Evolutionary conservation across 1,140 invertebrate species (phyloP).

Genomic region (Epicauta chinensis): DNA sequence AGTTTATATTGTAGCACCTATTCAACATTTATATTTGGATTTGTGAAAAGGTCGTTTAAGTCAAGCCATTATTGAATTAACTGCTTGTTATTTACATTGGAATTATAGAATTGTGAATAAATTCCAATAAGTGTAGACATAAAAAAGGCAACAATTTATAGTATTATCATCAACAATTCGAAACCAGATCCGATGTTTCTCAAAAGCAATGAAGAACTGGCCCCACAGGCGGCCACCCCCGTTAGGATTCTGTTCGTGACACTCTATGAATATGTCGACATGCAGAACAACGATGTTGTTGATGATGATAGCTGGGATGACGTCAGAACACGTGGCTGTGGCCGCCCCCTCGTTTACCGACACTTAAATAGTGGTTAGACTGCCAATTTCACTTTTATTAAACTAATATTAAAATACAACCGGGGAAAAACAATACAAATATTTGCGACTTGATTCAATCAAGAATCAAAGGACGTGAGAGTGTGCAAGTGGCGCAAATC

Average conservation of each 20-base stretch:
- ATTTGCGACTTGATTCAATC: no score
- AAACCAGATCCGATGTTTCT: background rate
- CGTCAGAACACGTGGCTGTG: constrained; percentile 17
- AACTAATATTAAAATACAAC: no score
- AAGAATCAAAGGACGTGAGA: no score
- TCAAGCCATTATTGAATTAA: constrained; percentile 13
- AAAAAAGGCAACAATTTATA: constrained; percentile 2
- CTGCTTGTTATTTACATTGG: constrained; percentile 8
- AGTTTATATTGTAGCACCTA: constrained; percentile 10
- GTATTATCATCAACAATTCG: background rate
- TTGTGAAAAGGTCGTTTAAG: constrained; percentile 14
- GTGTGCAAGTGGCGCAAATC: no score
- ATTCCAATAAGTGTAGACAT: constrained; percentile 1
- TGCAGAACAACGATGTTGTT: constrained; percentile 5
- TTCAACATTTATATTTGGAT: constrained; percentile 1
- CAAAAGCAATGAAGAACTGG: background rate
- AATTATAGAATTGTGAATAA: constrained; percentile 2
- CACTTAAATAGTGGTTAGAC: constrained; percentile 10
- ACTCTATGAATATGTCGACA: constrained; percentile 22
- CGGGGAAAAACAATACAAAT: no score
- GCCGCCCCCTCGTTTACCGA: constrained; percentile 11
- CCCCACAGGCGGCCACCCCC: background rate
- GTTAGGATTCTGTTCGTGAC: constrained; percentile 7
- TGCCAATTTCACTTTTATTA: no score
- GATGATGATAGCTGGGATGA: constrained; percentile 14